These are phyloP conservation scores for Bos javanicus DNA, from an alignment of 2,113 vertebrate genomes.

Conservation along the genomic window DNA sequence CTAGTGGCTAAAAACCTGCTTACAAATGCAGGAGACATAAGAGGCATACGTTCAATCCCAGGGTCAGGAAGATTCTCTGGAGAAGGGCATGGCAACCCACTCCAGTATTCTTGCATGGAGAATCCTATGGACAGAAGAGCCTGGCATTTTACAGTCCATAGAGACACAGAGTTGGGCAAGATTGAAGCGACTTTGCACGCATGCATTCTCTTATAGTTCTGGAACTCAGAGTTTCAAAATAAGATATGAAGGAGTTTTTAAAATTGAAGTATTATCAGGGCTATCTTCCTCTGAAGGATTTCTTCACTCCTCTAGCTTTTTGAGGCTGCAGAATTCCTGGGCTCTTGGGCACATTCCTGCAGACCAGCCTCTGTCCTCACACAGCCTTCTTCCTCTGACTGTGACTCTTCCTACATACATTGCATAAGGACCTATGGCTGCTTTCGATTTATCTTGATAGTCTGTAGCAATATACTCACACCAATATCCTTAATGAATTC, in stretches of 20 bases:
- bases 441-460: neutral
- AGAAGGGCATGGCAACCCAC: too few species aligned
- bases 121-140: too few species aligned
- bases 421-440: neutral
- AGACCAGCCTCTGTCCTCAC: neutral
- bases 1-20: too few species aligned
- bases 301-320: neutral
- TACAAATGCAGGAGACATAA: too few species aligned
- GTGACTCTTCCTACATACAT: neutral
- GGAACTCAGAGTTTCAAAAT: neutral
- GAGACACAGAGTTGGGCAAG: too few species aligned
- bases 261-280: neutral
- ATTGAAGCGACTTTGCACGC: too few species aligned
- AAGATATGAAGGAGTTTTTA: neutral
- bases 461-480: neutral
- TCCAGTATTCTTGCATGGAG: too few species aligned
- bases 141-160: too few species aligned
- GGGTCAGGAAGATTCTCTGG: too few species aligned
- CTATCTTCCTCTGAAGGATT: neutral
- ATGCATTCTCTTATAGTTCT: neutral
- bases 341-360: accelerated
- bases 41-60: too few species aligned
- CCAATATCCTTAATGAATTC: neutral
- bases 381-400: neutral
- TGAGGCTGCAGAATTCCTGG: too few species aligned